Evolutionary conservation across 2,888 invertebrate genomes (phyloP), one percentile per base, ranked within the genome.

Genomic region (Cremastinae sp.): DNA sequence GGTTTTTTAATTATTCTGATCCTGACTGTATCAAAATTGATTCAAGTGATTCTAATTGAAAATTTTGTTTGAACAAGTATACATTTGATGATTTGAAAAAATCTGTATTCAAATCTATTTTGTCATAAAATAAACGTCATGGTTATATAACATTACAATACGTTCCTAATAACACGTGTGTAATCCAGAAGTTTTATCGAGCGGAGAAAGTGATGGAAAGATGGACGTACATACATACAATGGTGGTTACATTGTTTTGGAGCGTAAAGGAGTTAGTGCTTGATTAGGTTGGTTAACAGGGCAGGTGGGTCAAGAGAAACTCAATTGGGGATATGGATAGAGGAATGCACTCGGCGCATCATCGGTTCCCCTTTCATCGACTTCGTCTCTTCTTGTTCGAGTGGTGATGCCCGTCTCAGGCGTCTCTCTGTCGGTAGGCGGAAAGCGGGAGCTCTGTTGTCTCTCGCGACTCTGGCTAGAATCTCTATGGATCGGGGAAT

Each of bases 241-340:
- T 59, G 9, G 45, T 39, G 56, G 12, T 8, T 45, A 28, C 41
- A 55, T 70, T 55, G 55, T 65, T 28, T 45, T 65, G 45, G 70
- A 51, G 64, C 71, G 66, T 51, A 78, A 58, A 64, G 64, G 68
- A 64, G 78, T 81, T 80, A 83, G 81, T 85, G 87, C 87, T 87
- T 82, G 84, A 88, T 89, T 89, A 88, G 85, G 86, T 83, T 85
- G 84, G 87, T 89, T 89, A 88, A 86, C 80, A 55, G 28, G 28
- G 55, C 55, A 70, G 69, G 74, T 74, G 70, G 41, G 70, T 45
- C 80, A 84, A 83, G 82, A 81, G 81, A 82, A 81, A 84, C 84
- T 86, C 85, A 85, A 87, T 87, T 86, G 84, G 82, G 83, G 79
- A 84, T 84, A 81, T 82, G 82, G 80, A 68, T 69, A 64, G 74